Base-by-base conservation (phyloP, 2,113 vertebrate species). In the Capricornis sumatraensis region DNA sequence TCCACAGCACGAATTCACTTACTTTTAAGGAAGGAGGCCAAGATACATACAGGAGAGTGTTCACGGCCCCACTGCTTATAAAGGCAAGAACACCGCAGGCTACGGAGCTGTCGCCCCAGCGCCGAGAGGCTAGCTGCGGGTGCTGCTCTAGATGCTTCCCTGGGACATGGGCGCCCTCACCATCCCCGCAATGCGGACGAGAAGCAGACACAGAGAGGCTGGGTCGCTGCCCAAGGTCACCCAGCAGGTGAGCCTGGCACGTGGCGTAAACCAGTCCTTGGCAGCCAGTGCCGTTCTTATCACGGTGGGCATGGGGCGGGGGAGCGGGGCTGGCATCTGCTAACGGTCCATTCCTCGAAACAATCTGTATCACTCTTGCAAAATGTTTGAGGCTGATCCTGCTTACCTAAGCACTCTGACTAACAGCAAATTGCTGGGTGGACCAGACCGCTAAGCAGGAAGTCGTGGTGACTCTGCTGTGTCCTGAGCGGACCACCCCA, bases 271-370 rank as follows among this genome's bases (percentile, higher is more conserved):
- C 58, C 5, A 0, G 16, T 30, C 14, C 25, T 11, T 0, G 2
- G 36, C 40, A 14, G 47, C 55, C 2, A 5, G 15, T 2, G 30
- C 27, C 5, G 0, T 7, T 13, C 50, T 1, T 3, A 6, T 2
- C 10, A 0, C 0, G 0, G 76, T 1, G 1, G 43, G 27, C 23
- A 0, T 0, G 1, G 53, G 14, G n/a, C 0, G 7, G 17, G 47
- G 2, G 19, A 67, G 3, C 0, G 3, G 36, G 36, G 5, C 19
- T 40, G 36, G 19, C 23, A 1, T 7, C 86, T 7, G 28, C 3
- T 13, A 12, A 11, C 0, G 2, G 64, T 3, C 1, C 1, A 0
- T 6, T 45, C 40, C 7, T 15, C 2, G 13, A 27, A 27, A 36
- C 0, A 30, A 19, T 10, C 16, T 7, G 0, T 0, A 2, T 4